Percentiles rank a stretch among this genome's conserved stretches.
These are phyloP conservation scores for Lycorma delicatula DNA, from an alignment of 1,140 invertebrate species.

Conservation along the genomic window DNA sequence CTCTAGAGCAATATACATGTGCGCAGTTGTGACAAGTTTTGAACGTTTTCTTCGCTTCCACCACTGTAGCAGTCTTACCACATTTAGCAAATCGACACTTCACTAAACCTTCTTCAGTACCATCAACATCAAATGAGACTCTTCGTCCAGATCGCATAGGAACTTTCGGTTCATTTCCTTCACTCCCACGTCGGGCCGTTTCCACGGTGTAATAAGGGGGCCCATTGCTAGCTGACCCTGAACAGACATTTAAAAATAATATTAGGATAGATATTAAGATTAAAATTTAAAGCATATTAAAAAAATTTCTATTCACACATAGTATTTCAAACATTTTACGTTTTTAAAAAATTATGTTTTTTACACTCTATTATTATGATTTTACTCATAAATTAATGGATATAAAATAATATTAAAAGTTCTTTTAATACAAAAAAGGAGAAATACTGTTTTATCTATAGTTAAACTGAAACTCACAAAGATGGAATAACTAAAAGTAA, in stretches of 20 bases:
- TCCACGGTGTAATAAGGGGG: constrained; percentile 16
- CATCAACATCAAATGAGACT: constrained; percentile 41
- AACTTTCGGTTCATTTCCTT: constrained; percentile 13
- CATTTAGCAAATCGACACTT: constrained; percentile 72
- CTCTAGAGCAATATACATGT: constrained; percentile 75
- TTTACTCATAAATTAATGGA: no score
- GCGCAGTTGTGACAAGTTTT: constrained; percentile 91
- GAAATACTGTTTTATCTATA: no score
- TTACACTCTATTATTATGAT: no score
- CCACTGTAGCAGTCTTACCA: constrained; percentile 44
- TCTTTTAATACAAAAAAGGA: no score
- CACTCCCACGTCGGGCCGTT: constrained; percentile 23
- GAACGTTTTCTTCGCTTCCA: constrained; percentile 62
- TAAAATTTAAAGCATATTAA: no score
- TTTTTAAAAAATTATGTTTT: no score
- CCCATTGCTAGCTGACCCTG: constrained; percentile 28
- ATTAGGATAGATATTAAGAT: background rate
- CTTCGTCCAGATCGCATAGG: constrained; percentile 23
- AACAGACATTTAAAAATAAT: no score
- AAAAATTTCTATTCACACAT: no score
- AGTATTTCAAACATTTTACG: no score
- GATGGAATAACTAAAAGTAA: background rate
- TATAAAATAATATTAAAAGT: no score
- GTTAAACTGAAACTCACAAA: no score
- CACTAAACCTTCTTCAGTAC: constrained; percentile 42